Conservation (phyloP, 2,888 invertebrate genomes). For the Aethes cnicana region DNA sequence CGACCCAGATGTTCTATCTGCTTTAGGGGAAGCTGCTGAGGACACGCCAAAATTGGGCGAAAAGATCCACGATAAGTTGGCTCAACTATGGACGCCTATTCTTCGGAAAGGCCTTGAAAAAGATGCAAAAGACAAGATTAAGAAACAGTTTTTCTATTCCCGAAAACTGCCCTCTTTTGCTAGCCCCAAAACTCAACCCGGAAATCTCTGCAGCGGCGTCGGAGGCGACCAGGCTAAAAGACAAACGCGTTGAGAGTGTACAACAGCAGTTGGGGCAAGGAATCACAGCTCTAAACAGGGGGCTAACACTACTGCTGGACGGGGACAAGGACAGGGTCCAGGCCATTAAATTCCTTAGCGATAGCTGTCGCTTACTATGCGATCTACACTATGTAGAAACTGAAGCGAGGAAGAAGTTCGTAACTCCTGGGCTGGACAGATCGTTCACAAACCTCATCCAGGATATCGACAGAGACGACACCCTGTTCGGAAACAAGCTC, state of each 20-base stretch:
- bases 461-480: constrained; percentile 33
- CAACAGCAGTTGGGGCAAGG: constrained; percentile 34
- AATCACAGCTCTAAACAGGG: constrained; percentile 31
- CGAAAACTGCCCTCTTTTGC: constrained; percentile 25
- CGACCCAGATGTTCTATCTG: constrained; percentile 28
- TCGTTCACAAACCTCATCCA: constrained; percentile 28
- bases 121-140: constrained; percentile 21
- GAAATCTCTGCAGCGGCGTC: constrained; percentile 31
- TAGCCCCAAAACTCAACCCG: constrained; percentile 31
- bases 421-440: constrained; percentile 34
- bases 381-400: constrained; percentile 31
- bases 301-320: no score
- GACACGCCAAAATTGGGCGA: constrained; percentile 21
- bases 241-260: constrained; percentile 16
- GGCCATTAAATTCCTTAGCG: constrained; percentile 23
- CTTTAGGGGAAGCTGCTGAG: constrained; percentile 26
- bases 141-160: constrained; percentile 26
- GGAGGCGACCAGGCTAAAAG: constrained; percentile 19
- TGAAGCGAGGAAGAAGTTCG: constrained; percentile 22
- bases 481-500: constrained; percentile 31
- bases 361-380: constrained; percentile 27
- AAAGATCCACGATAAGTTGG: constrained; percentile 26
- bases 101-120: constrained; percentile 31
- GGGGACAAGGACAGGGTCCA: constrained; percentile 14
- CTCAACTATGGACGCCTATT: constrained; percentile 29